Evolutionary conservation across 2,888 invertebrate species (phyloP), one percentile per base, ranked within the genome.

Genomic region (Pammene fasciana): DNA sequence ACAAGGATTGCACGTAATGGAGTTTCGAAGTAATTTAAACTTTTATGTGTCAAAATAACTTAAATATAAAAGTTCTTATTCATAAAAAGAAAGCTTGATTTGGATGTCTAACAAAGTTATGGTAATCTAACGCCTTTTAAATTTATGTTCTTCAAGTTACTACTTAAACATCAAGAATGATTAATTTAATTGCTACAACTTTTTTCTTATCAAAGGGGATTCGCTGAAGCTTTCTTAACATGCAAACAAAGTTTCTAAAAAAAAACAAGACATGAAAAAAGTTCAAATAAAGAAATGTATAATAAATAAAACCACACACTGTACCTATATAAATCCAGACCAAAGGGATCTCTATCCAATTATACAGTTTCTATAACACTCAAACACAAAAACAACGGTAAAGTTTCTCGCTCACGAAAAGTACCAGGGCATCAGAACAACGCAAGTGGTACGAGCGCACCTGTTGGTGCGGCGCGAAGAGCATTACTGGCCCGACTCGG

Each of bases 401-500:
- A 78, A 78, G 79, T 82, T 76, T 79, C 76, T 74, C 75, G 74
- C 73, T 76, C 76, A 79, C 76, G 75, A 73, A 75, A 76, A 74
- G 75, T 79, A 84, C 76, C 79, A 86, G 86, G 84, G 74, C 67
- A 73, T 72, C 83, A 87, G 82, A 84, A 81, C 68, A 78, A 75
- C 79, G 78, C 78, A 79, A 79, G 79, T 84, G 82, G 80, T 82
- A 78, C 72, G 74, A 86, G 82, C 80, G 85, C 91, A 91, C 91
- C 90, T 90, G 90, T 86, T 88, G 78, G 86, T 83, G 85, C 89
- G 89, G 80, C 88, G 90, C 86, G 88, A 86, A 83, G 84, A 86
- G 79, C 88, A 86, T 84, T 87, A 92, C 92, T 92, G 91, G 86
- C 87, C 79, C 82, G 79, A 81, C 82, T 78, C 86, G 83, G 79